A percentile compares a stretch with the other conserved stretches of the same genome.
Conservation (phyloP, 2,797 vertebrate species). For the Cephalopachus bancanus region DNA sequence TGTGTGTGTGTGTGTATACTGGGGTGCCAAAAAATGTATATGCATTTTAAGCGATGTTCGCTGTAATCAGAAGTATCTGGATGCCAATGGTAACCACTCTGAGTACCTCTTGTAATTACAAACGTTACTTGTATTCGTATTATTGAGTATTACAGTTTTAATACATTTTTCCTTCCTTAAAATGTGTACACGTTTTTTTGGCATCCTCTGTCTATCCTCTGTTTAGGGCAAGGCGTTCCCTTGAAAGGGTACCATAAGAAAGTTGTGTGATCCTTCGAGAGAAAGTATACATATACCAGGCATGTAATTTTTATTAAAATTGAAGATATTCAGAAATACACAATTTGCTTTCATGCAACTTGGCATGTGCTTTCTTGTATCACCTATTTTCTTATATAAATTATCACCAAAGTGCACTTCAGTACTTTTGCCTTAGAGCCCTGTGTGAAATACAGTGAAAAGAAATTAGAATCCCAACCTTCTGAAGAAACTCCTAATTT, state of each 20-base stretch:
- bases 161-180: too few species aligned
- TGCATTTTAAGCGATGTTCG: too few species aligned
- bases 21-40: too few species aligned
- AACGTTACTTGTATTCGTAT: too few species aligned
- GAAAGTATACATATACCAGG: background rate
- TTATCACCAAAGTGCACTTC: background rate
- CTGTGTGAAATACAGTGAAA: background rate
- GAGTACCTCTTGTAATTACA: too few species aligned
- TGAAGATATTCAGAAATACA: background rate
- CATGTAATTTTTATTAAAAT: background rate
- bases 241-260: background rate
- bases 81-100: too few species aligned
- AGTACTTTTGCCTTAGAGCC: background rate
- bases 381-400: background rate
- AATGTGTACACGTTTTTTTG: too few species aligned
- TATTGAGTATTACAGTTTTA: too few species aligned
- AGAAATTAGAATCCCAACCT: background rate
- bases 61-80: too few species aligned
- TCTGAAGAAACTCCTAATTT: background rate
- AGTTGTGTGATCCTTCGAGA: background rate
- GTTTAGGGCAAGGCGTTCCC: background rate
- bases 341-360: background rate
- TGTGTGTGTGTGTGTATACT: too few species aligned
- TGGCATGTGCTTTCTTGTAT: background rate
- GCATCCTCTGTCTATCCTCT: too few species aligned